These are phyloP conservation scores for Ellobius talpinus DNA, from an alignment of 2,113 vertebrate genomes.

Conservation along the genomic window DNA sequence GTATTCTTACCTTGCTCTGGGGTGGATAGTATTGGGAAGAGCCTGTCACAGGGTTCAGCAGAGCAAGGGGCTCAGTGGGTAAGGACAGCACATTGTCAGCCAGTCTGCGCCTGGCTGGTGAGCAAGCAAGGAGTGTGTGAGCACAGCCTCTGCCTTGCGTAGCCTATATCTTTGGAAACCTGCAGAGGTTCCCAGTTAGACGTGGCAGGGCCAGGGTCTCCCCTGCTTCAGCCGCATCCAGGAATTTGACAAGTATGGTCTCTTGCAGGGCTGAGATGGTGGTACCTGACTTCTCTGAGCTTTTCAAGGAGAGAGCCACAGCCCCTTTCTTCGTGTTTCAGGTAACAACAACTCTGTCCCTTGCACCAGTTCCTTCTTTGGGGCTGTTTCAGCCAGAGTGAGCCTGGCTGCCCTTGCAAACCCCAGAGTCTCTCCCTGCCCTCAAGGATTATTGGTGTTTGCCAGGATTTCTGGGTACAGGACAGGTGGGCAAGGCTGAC, in stretches of 20 bases:
- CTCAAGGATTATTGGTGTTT: neutral
- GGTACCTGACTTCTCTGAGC: constrained; percentile 96
- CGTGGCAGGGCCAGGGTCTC: neutral
- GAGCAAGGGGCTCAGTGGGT: neutral
- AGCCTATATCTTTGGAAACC: neutral
- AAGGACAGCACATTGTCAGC: neutral
- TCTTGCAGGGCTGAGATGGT: constrained; percentile 94
- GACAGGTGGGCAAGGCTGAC: neutral
- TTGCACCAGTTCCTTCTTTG: neutral
- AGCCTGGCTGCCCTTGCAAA: neutral
- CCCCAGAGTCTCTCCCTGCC: neutral
- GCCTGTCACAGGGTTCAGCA: neutral
- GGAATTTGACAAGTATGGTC: neutral
- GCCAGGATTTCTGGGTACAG: neutral
- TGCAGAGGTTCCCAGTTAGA: neutral
- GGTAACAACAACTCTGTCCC: constrained; percentile 85
- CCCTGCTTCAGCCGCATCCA: neutral
- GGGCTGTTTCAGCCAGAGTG: neutral
- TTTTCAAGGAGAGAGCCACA: constrained; percentile 96
- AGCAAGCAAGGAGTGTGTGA: no score
- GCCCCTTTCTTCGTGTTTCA: constrained; percentile 99
- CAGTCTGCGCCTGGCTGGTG: neutral
- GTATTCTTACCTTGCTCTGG: neutral
- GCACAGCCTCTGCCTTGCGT: neutral
- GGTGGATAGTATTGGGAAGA: neutral